These are phyloP conservation scores for Dasyurus viverrinus DNA, from an alignment of 2,113 vertebrate species.

Conservation along the genomic window DNA sequence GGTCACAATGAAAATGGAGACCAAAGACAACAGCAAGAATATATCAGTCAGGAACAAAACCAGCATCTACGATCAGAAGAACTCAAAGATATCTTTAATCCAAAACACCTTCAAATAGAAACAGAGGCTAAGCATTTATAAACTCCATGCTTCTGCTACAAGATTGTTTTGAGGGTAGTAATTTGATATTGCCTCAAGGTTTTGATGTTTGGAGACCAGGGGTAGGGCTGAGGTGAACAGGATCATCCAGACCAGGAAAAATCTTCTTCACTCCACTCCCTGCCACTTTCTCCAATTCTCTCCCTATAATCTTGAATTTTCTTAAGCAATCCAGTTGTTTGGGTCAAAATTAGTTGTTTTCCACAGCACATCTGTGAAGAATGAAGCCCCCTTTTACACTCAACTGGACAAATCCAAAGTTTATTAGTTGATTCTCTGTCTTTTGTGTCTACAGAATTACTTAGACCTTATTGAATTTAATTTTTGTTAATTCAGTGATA, in stretches of 20 bases:
- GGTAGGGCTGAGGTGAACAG: neutral
- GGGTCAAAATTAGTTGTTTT: neutral
- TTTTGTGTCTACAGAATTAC: neutral
- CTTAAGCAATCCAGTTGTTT: neutral
- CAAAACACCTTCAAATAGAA: neutral
- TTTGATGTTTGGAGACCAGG: neutral
- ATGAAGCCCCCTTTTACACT: neutral
- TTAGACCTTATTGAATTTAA: neutral
- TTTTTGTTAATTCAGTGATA: neutral
- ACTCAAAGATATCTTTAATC: neutral
- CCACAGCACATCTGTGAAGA: neutral
- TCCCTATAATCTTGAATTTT: neutral
- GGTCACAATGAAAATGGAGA: neutral
- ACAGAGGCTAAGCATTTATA: neutral
- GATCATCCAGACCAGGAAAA: neutral
- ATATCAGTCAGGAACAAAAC: neutral
- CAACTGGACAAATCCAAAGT: neutral
- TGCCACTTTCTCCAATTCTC: neutral
- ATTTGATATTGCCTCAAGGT: neutral
- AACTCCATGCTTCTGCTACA: neutral
- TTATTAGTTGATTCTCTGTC: neutral
- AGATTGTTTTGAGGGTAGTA: neutral
- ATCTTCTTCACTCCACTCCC: neutral
- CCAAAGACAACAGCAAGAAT: neutral
- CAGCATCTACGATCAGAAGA: neutral